Percentiles rank a stretch among this genome's conserved stretches.
phyloP scores from a whole-genome alignment of 1,140 invertebrate genomes.

The Drosophila saltans region DNA sequence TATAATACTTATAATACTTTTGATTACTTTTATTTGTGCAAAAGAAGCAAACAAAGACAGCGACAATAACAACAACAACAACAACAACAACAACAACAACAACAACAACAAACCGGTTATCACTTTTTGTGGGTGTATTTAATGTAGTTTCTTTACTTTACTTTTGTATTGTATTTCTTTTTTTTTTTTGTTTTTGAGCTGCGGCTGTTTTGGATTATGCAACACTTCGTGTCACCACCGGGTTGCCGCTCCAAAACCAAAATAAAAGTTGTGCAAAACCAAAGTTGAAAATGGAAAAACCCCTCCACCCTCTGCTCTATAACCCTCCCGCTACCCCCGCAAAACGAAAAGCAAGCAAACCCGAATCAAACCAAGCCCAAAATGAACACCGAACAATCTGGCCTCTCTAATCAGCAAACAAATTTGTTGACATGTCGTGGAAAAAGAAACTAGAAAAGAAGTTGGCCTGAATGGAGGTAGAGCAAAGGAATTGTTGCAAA shows the following conservation, averaged over 20 bases:
- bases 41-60: slow-evolving; percentile 35
- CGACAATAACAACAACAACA: background rate
- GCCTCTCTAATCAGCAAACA: slow-evolving; percentile 61
- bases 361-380: background rate
- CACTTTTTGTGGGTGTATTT: slow-evolving; percentile 69
- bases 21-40: slow-evolving; percentile 46
- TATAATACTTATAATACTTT: slow-evolving; percentile 50
- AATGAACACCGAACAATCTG: slow-evolving; percentile 34
- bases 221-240: slow-evolving; percentile 66
- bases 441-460: slow-evolving; percentile 29
- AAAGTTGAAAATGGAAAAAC: slow-evolving; percentile 16
- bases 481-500: background rate
- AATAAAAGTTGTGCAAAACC: slow-evolving; percentile 62
- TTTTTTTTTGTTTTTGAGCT: slow-evolving; percentile 55
- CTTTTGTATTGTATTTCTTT: slow-evolving; percentile 34
- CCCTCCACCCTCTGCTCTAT: no score
- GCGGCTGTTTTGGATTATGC: slow-evolving; percentile 55
- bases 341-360: background rate
- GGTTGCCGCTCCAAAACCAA: slow-evolving; percentile 57
- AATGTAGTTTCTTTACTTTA: slow-evolving; percentile 12
- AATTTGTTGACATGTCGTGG: slow-evolving; percentile 64
- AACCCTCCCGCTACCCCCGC: background rate
- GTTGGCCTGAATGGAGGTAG: background rate
- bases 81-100: slow-evolving; percentile 26
- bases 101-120: slow-evolving; percentile 59